Conservation (phyloP, 2,113 vertebrate genomes). For the Passer domesticus region DNA sequence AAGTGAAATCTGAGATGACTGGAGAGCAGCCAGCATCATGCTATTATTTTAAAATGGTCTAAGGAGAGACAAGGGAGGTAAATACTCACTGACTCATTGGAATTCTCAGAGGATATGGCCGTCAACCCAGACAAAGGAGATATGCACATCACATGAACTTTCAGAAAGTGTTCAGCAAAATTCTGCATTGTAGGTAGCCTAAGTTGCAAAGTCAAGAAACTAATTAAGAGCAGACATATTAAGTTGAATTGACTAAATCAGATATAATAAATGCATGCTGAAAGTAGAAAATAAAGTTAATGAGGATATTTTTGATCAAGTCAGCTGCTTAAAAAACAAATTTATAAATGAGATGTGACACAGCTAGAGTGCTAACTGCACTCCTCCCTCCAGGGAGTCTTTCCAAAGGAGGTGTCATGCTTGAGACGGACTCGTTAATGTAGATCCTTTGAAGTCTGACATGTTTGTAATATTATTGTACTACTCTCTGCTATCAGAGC, state of each 20-base stretch:
- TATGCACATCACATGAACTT: not conserved
- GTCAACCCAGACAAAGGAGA: slow-evolving; percentile 38
- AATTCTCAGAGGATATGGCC: slow-evolving; percentile 41
- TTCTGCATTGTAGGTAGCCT: slow-evolving; percentile 4
- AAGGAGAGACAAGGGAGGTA: slow-evolving; percentile 22
- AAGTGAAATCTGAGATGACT: slow-evolving; percentile 22
- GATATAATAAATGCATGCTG: not conserved
- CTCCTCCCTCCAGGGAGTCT: not conserved
- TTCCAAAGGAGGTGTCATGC: not conserved
- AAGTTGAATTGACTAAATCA: not conserved
- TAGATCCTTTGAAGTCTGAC: not conserved
- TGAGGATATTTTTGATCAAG: not conserved
- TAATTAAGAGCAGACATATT: slow-evolving; percentile 6
- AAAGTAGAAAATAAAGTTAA: slow-evolving; percentile 35
- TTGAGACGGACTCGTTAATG: not conserved
- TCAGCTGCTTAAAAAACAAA: not conserved
- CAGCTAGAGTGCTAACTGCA: not conserved
- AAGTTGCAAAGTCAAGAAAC: slow-evolving; percentile 1
- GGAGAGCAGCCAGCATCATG: not conserved
- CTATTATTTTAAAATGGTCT: slow-evolving; percentile 43
- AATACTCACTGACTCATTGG: slow-evolving; percentile 29
- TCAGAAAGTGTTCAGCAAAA: slow-evolving; percentile 29
- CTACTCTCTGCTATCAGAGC: not conserved
- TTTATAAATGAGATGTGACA: not conserved
- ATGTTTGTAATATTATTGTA: not conserved